Percentiles rank a stretch among this genome's conserved stretches.
Evolutionary conservation across 2,113 vertebrate genomes (phyloP).

Genomic region (Xenopus borealis): DNA sequence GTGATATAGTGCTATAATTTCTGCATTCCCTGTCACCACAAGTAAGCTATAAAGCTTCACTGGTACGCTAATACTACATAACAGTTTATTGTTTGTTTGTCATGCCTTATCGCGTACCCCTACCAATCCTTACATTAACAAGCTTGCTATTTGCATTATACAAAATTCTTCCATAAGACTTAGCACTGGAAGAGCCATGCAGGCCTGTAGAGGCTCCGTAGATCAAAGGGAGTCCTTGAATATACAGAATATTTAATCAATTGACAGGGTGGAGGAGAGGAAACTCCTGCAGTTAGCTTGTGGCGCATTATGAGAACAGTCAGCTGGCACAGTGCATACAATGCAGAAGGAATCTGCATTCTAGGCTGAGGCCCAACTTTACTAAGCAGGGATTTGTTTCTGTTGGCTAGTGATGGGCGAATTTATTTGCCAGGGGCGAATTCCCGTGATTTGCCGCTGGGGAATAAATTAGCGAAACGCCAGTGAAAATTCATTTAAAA

Average conservation of each 20-base stretch:
- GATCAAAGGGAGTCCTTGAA: slow-evolving; percentile 22
- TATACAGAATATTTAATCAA: slow-evolving; percentile 23
- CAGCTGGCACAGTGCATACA: slow-evolving; percentile 2
- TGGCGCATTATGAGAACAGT: not conserved
- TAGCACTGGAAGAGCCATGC: not conserved
- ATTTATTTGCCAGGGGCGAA: too few relatives aligned
- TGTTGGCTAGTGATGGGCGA: too few relatives aligned
- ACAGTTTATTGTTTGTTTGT: slow-evolving; percentile 7
- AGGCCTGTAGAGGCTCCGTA: not conserved
- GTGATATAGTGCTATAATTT: not conserved
- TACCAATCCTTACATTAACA: slow-evolving; percentile 2
- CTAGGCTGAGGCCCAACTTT: not conserved
- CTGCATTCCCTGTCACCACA: too few relatives aligned
- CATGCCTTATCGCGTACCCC: not conserved
- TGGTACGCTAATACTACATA: slow-evolving; percentile 9
- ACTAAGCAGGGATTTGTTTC: not conserved
- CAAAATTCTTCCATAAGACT: slow-evolving; percentile 15
- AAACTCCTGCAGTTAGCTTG: slow-evolving; percentile 15
- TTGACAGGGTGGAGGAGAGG: slow-evolving; percentile 7
- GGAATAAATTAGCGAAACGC: too few relatives aligned
- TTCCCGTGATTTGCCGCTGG: too few relatives aligned
- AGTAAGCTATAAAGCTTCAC: slow-evolving; percentile 6
- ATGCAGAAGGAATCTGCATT: not conserved
- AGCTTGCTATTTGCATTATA: slow-evolving; percentile 23
- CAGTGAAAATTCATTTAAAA: too few relatives aligned